phyloP scores from a whole-genome alignment of 2,797 vertebrate genomes.

The Phrynocephalus forsythii region DNA sequence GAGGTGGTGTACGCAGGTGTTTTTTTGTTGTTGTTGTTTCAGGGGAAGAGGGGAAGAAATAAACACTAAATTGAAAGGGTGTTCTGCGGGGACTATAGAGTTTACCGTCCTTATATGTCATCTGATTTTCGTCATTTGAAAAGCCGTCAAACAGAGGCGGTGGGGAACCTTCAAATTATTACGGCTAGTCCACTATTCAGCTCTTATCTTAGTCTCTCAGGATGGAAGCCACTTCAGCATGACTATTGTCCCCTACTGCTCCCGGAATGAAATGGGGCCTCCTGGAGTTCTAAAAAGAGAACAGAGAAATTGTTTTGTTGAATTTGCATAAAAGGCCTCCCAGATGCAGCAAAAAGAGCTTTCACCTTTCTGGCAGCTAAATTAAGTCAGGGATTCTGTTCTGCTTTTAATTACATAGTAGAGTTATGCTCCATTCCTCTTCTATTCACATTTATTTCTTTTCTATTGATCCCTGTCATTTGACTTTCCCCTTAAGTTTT shows the following conservation, averaged over 20 bases:
- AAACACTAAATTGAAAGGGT: slow-evolving; percentile 41
- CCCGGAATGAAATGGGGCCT: slow-evolving; percentile 72
- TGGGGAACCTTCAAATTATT: slow-evolving; percentile 64
- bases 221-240: slow-evolving; percentile 73
- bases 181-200: slow-evolving; percentile 64
- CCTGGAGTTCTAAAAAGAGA: slow-evolving; percentile 68
- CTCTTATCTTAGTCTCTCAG: slow-evolving; percentile 78
- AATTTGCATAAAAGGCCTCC: slow-evolving; percentile 76
- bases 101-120: slow-evolving; percentile 64
- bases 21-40: slow-evolving; percentile 4
- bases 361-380: slow-evolving; percentile 60
- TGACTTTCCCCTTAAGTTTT: background rate
- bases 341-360: slow-evolving; percentile 67
- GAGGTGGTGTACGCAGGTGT: background rate
- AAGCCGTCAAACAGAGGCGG: slow-evolving; percentile 64
- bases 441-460: background rate
- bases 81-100: slow-evolving; percentile 36
- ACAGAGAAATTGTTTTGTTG: slow-evolving; percentile 72
- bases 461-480: background rate
- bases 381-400: slow-evolving; percentile 24
- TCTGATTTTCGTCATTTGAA: slow-evolving; percentile 72
- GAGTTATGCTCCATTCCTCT: background rate
- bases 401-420: slow-evolving; percentile 52
- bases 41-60: slow-evolving; percentile 1
- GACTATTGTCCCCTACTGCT: slow-evolving; percentile 66